A percentile compares a stretch with the other conserved stretches of the same genome.
These are phyloP conservation scores for Drosophila flavopinicola DNA, from an alignment of 2,888 invertebrate genomes.

Conservation along the genomic window DNA sequence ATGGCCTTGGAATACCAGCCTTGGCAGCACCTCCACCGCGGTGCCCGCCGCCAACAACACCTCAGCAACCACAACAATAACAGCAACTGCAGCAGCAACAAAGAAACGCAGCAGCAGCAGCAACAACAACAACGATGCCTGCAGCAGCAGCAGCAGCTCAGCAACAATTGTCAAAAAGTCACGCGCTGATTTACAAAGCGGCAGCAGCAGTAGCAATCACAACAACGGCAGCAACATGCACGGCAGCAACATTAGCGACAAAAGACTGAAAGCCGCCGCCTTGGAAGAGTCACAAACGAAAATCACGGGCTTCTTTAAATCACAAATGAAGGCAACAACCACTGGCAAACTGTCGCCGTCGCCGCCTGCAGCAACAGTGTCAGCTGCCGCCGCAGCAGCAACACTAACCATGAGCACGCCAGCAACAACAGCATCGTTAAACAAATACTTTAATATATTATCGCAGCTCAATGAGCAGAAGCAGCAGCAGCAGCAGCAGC, in stretches of 20 bases:
- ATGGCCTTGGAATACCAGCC: constrained; percentile 82
- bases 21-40: constrained; percentile 67
- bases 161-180: constrained; percentile 72
- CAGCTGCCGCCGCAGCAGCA: constrained; percentile 36
- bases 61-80: constrained; percentile 21
- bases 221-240: constrained; percentile 23
- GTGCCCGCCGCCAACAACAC: constrained; percentile 47
- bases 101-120: constrained; percentile 22
- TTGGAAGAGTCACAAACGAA: constrained; percentile 88
- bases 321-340: constrained; percentile 88
- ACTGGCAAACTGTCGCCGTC: constrained; percentile 48
- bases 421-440: constrained; percentile 80
- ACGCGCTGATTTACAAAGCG: constrained; percentile 56
- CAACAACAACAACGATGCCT: constrained; percentile 33
- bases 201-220: constrained; percentile 15
- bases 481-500: constrained; percentile 61
- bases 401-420: constrained; percentile 80
- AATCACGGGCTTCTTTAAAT: constrained; percentile 92
- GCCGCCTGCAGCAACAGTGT: constrained; percentile 48
- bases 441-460: constrained; percentile 83
- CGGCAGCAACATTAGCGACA: constrained; percentile 50
- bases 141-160: constrained; percentile 6
- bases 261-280: constrained; percentile 84
- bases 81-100: constrained; percentile 18
- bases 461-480: constrained; percentile 81